Evolutionary conservation across 2,113 vertebrate genomes (phyloP), one percentile per base, ranked within the genome.

Genomic region (Terrapene triunguis): DNA sequence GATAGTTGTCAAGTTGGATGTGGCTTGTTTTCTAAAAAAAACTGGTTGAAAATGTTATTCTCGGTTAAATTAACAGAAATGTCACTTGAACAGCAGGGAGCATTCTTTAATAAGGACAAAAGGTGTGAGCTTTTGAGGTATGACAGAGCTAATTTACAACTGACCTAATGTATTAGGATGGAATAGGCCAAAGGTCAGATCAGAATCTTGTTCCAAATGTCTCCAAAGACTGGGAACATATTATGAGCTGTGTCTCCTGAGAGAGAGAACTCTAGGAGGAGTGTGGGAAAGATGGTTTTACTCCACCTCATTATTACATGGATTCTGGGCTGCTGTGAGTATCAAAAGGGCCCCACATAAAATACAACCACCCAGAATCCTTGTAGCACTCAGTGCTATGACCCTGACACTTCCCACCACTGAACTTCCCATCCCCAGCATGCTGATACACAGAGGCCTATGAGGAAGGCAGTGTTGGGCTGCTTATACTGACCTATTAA

Each of bases 171-270:
- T 51, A 2, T 6, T 5, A 53, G 10, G 42, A 57, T n/a, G 1
- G 78, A 16, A 8, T 53, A 69, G 82, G 1, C 24, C 2, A 57
- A 27, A 27, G 55, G 1, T 87, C 6, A 25, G 16, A 1, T 48
- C 55, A 27, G 6, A 16, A 42, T 83, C 29, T 85, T 9, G 3
- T 4, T 79, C 89, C 53, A 78, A 2, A 13, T 85, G 54, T 83
- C 57, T 50, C 8, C 47, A n/a, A 24, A 55, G 10, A 2, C 11
- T 59, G 3, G 13, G 32, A 88, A 76, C 32, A 62, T 19, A 69
- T 11, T 22, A 24, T 0, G 0, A 47, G 2, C 10, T 44, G 2
- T 29, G 24, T 4, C 13, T 62, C 10, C 5, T 78, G 22, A 69
- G 5, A 17, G 32, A n/a, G 8, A n/a, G 16, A n/a, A n/a, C 65